phyloP scores from a whole-genome alignment of 2,888 invertebrate genomes.

The Hermaeophaga mercurialis region DNA sequence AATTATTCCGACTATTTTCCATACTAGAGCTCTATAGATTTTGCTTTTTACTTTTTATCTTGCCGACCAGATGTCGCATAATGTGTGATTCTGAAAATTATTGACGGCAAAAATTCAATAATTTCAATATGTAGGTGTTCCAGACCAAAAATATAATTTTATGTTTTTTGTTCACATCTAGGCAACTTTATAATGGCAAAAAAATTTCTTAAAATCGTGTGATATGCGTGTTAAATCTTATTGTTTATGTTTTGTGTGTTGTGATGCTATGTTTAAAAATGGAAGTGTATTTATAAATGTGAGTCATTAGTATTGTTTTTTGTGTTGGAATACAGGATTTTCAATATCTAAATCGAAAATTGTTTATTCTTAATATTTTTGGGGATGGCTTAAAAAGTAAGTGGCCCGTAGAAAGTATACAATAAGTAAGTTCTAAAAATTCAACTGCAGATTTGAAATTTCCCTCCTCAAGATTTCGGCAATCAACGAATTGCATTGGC shows the following conservation, averaged over 20 bases:
- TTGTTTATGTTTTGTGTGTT: conserved; percentile 12
- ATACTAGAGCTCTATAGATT: no score
- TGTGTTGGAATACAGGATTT: conserved; percentile 31
- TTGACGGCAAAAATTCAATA: conserved; percentile 32
- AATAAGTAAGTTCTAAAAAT: neutral
- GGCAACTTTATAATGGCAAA: neutral
- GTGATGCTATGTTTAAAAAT: conserved; percentile 41
- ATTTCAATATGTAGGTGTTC: conserved; percentile 34
- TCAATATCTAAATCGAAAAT: conserved; percentile 20
- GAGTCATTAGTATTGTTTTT: conserved; percentile 44
- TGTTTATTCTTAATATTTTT: conserved; percentile 4
- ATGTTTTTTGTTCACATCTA: conserved; percentile 5
- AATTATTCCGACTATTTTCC: no score
- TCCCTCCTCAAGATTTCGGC: conserved; percentile 21
- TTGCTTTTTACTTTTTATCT: no score
- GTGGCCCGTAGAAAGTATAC: neutral
- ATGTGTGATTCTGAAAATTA: conserved; percentile 12
- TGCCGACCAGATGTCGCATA: conserved; percentile 28
- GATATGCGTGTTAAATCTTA: conserved; percentile 1
- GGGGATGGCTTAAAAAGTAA: neutral
- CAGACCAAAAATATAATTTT: conserved; percentile 30
- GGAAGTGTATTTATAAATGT: conserved; percentile 45
- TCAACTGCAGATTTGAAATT: conserved; percentile 19
- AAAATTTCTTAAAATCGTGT: conserved; percentile 6
- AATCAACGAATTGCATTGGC: neutral